Evolutionary conservation across 2,797 vertebrate species (phyloP).

Genomic region (Notamacropus eugenii): DNA sequence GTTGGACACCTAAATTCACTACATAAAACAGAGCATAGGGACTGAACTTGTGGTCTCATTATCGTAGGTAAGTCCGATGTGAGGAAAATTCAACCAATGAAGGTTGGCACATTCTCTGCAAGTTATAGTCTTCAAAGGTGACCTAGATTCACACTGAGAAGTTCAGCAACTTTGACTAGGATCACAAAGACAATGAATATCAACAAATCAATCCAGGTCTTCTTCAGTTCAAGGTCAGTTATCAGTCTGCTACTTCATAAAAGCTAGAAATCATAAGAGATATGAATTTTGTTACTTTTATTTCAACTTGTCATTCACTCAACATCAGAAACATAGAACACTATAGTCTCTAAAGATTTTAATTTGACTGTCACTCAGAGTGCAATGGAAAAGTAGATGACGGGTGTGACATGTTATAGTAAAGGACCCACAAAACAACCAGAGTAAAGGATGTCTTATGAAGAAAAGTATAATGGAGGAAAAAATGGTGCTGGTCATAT

Average conservation of each 20-base stretch:
- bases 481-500: neutral
- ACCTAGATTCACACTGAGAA: neutral
- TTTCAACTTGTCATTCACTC: neutral
- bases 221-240: neutral
- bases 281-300: conserved; percentile 63
- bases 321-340: neutral
- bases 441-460: neutral
- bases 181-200: neutral
- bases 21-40: neutral
- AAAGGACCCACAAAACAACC: neutral
- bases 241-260: conserved; percentile 21
- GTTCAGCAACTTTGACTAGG: neutral
- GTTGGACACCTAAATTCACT: conserved; percentile 38
- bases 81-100: neutral
- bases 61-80: neutral
- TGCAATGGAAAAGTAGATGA: neutral
- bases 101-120: neutral
- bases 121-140: neutral
- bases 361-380: neutral
- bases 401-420: neutral
- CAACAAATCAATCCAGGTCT: neutral
- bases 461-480: neutral
- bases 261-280: conserved; percentile 62
- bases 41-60: neutral
- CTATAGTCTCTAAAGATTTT: neutral